Evolutionary conservation across 2,113 vertebrate species (phyloP).

Genomic region (Hoplias malabaricus): DNA sequence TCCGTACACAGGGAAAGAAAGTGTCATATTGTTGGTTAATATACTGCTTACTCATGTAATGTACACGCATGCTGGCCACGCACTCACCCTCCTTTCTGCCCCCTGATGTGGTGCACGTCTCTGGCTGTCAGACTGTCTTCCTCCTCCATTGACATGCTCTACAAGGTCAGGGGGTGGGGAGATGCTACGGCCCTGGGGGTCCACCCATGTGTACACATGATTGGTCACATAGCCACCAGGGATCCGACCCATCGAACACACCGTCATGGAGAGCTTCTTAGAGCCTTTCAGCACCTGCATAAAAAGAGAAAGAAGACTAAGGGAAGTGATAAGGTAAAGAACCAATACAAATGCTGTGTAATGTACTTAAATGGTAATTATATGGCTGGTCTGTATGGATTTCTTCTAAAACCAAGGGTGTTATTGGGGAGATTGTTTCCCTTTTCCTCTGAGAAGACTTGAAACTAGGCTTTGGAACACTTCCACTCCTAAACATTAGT

Average conservation of each 20-base stretch:
- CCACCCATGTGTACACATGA: slow-evolving; percentile 98
- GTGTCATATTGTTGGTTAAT: too few relatives aligned
- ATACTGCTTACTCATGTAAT: too few relatives aligned
- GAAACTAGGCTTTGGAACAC: too few relatives aligned
- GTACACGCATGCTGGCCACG: background rate
- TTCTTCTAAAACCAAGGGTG: too few relatives aligned
- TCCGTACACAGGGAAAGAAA: too few relatives aligned
- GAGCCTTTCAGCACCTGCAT: slow-evolving; percentile 90
- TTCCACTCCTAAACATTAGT: too few relatives aligned
- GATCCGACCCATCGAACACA: slow-evolving; percentile 89
- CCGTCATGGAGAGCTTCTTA: slow-evolving; percentile 89
- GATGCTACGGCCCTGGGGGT: slow-evolving; percentile 88
- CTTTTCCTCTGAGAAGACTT: too few relatives aligned
- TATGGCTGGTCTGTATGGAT: too few relatives aligned
- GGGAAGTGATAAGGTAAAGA: background rate
- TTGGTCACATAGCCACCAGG: slow-evolving; percentile 94
- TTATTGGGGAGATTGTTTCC: too few relatives aligned
- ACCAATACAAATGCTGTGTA: background rate
- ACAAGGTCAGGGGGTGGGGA: slow-evolving; percentile 84
- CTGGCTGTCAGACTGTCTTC: slow-evolving; percentile 80
- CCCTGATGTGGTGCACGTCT: slow-evolving; percentile 90
- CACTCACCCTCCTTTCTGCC: slow-evolving; percentile 93
- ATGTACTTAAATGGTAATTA: too few relatives aligned
- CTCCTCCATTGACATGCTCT: slow-evolving; percentile 75
- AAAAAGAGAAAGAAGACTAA: background rate